Conservation (phyloP, 64 coral and sea anemone genomes). For the Stichodactyla mertensii region DNA sequence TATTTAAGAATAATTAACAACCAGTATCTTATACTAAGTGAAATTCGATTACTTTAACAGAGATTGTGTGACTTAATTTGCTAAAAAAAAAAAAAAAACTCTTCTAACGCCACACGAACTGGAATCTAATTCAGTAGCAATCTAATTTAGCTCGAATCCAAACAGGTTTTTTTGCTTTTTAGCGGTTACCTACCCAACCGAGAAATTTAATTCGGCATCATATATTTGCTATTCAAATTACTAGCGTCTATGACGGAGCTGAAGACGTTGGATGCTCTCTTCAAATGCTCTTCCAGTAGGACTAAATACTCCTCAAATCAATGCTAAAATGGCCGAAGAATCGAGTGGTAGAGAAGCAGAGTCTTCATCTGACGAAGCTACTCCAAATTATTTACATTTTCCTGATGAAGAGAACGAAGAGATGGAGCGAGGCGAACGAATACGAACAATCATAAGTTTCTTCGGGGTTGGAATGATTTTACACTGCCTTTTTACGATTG, state of each 20-base stretch:
- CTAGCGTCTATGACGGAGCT: neutral
- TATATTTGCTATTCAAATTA: constrained; percentile 20
- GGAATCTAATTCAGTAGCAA: neutral
- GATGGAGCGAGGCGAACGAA: constrained; percentile 3
- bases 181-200: neutral
- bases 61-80: neutral
- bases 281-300: neutral
- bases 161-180: neutral
- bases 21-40: neutral
- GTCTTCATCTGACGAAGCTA: neutral
- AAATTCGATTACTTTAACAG: neutral
- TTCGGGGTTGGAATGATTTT: constrained; percentile 55
- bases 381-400: neutral
- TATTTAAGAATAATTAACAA: neutral
- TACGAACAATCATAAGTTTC: constrained; percentile 53
- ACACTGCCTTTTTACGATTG: constrained; percentile 49
- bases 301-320: neutral
- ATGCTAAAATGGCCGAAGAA: neutral
- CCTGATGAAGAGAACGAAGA: constrained; percentile 38
- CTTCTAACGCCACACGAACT: neutral
- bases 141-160: neutral
- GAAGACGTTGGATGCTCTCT: neutral
- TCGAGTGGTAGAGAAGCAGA: neutral
- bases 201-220: neutral
- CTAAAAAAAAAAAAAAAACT: neutral